These are phyloP conservation scores for Ellobius talpinus DNA, from an alignment of 2,113 vertebrate species.

Conservation along the genomic window DNA sequence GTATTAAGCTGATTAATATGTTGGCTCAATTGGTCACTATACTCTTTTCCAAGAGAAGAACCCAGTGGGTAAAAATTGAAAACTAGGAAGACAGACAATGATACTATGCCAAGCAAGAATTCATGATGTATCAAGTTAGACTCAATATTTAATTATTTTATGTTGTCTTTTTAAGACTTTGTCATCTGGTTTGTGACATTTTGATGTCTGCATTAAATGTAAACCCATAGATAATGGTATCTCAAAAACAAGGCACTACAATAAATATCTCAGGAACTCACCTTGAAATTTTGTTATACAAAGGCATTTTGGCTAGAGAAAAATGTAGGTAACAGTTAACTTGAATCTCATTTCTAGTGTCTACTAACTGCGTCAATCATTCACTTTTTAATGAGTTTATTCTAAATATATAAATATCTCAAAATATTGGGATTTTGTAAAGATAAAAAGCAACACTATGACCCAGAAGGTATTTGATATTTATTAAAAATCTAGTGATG, in stretches of 20 bases:
- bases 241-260: neutral
- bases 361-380: neutral
- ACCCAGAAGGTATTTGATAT: neutral
- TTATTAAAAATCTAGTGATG: neutral
- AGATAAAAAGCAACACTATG: neutral
- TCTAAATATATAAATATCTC: neutral
- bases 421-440: neutral
- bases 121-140: neutral
- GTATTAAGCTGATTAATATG: neutral
- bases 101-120: neutral
- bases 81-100: neutral
- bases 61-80: neutral
- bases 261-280: neutral
- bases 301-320: neutral
- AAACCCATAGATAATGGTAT: neutral
- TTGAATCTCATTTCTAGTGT: conserved; percentile 4
- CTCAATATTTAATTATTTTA: neutral
- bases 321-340: neutral
- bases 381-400: neutral
- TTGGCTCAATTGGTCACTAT: neutral
- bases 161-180: neutral
- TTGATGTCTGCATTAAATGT: neutral
- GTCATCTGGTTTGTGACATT: neutral
- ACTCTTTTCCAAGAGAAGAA: neutral
- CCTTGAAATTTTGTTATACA: neutral